Evolutionary conservation across 2,797 vertebrate genomes (phyloP).

Genomic region (Euthynnus affinis): DNA sequence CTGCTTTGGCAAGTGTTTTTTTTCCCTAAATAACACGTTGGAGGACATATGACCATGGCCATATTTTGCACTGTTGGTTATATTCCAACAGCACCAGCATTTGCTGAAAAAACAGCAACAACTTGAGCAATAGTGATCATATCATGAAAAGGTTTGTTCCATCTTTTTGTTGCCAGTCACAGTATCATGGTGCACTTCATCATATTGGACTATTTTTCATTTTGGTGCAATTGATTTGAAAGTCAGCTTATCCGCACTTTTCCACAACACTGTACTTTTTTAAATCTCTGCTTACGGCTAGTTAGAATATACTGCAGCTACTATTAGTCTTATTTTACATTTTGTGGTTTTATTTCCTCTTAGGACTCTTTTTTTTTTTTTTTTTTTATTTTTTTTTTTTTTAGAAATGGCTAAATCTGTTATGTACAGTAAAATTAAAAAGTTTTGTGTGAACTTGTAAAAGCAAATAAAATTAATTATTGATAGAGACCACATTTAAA

Average conservation of each 20-base stretch:
- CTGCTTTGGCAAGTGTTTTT: background rate
- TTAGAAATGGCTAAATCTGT: too few species aligned
- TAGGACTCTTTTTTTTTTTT: too few species aligned
- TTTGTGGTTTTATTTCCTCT: too few species aligned
- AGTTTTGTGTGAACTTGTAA: too few species aligned
- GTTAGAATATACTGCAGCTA: background rate
- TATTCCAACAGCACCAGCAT: background rate
- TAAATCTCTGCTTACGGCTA: accelerated
- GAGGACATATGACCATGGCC: background rate
- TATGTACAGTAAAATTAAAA: background rate
- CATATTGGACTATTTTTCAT: background rate
- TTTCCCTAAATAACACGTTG: slow-evolving; percentile 2
- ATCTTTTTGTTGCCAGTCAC: background rate
- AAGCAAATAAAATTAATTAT: too few species aligned
- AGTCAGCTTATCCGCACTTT: background rate
- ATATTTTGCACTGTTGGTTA: slow-evolving; percentile 17
- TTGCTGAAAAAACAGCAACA: slow-evolving; percentile 23
- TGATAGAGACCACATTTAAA: too few species aligned
- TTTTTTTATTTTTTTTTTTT: too few species aligned
- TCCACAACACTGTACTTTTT: background rate
- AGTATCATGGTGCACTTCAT: background rate
- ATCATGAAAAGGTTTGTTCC: slow-evolving; percentile 38
- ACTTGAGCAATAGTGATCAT: slow-evolving; percentile 6
- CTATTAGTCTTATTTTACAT: background rate
- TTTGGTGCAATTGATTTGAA: background rate